A percentile compares a stretch with the other conserved stretches of the same genome.
phyloP scores from a whole-genome alignment of 2,888 invertebrate species.

The Pachliopta kotzebuea region DNA sequence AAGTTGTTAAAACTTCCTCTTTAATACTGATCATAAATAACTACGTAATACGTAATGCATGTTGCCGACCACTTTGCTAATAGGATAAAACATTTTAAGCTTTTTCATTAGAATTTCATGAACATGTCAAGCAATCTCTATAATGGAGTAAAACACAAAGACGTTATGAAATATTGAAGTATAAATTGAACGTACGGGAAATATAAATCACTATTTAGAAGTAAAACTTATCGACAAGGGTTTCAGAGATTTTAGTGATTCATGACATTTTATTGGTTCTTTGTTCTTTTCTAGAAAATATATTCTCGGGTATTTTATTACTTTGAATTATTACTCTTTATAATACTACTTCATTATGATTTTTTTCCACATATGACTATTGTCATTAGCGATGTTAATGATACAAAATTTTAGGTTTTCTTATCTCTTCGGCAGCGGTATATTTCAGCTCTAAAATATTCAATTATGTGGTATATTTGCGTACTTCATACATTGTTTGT shows the following conservation, averaged over 20 bases:
- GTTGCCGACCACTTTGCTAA: too few relatives aligned
- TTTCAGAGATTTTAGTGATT: conserved; percentile 9
- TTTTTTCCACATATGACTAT: not conserved
- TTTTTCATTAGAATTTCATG: too few relatives aligned
- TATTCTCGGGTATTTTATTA: not conserved
- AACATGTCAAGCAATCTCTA: too few relatives aligned
- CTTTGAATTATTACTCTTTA: not conserved
- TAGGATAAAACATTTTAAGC: too few relatives aligned
- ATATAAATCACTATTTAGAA: conserved; percentile 4
- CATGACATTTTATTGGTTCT: not conserved
- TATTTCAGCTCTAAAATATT: too few relatives aligned
- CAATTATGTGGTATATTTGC: too few relatives aligned
- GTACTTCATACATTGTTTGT: too few relatives aligned
- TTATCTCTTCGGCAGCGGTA: too few relatives aligned
- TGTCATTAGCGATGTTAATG: not conserved
- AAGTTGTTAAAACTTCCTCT: too few relatives aligned
- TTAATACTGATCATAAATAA: too few relatives aligned
- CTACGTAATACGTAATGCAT: too few relatives aligned
- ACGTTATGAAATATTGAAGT: not conserved
- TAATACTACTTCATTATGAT: not conserved
- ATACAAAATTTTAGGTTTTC: too few relatives aligned
- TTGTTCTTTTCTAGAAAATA: not conserved
- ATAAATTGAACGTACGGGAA: not conserved
- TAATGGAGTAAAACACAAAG: not conserved
- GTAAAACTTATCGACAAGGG: conserved; percentile 1